Conservation (phyloP, 1,140 invertebrate species). For the Watersipora subatra region DNA sequence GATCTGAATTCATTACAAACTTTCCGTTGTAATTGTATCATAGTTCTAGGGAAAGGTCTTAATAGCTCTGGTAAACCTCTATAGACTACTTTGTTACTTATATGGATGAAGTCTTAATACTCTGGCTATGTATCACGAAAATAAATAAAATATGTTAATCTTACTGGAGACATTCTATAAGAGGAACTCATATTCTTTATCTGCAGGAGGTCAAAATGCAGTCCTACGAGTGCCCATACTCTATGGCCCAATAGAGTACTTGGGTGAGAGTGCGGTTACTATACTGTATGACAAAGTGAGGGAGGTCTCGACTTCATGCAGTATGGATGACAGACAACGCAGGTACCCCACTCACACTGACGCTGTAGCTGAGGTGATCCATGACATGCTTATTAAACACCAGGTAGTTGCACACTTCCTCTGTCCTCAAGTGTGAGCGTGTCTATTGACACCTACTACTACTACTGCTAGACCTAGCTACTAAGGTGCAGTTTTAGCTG, state of each 20-base stretch:
- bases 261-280: constrained; percentile 47
- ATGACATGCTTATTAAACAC: constrained; percentile 21
- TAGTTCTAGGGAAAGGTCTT: too few species aligned
- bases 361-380: constrained; percentile 41
- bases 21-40: too few species aligned
- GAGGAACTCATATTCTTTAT: too few species aligned
- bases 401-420: too few species aligned
- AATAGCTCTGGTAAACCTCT: too few species aligned
- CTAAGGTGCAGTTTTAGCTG: neutral
- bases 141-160: too few species aligned
- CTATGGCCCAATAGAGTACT: constrained; percentile 43
- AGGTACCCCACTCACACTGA: constrained; percentile 42
- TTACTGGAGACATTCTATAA: too few species aligned
- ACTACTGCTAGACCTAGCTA: neutral
- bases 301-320: constrained; percentile 11
- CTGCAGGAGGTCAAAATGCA: too few species aligned
- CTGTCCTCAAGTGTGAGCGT: neutral
- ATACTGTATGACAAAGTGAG: constrained; percentile 34
- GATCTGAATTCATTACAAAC: too few species aligned
- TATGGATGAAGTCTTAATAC: too few species aligned
- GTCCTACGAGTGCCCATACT: constrained; percentile 45
- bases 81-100: too few species aligned
- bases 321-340: constrained; percentile 42
- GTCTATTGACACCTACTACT: neutral
- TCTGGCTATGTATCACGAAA: too few species aligned